These are phyloP conservation scores for Lophotis ruficrista DNA, from an alignment of 2,113 vertebrate genomes.

Conservation along the genomic window DNA sequence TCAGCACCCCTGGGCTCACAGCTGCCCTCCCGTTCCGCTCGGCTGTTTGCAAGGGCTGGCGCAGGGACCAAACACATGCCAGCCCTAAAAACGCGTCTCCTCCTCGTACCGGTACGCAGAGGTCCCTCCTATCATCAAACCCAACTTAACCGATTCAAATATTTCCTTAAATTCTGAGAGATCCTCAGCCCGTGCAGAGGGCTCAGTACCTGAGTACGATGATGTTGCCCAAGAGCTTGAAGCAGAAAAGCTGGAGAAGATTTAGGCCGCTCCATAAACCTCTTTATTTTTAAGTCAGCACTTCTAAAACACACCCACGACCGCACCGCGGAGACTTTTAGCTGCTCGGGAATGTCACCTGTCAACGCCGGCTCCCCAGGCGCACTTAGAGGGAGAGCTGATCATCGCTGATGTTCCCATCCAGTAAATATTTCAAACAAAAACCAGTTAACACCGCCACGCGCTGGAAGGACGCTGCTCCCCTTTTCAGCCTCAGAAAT, in stretches of 20 bases:
- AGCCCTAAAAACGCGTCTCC: neutral
- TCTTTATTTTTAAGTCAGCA: neutral
- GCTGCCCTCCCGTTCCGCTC: neutral
- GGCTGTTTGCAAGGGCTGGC: neutral
- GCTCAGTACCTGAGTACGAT: rapidly evolving
- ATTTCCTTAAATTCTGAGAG: neutral
- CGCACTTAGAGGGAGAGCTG: neutral
- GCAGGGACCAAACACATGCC: neutral
- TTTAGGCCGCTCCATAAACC: neutral
- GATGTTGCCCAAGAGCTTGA: neutral
- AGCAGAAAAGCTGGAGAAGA: neutral
- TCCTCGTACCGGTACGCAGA: neutral
- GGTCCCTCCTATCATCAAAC: neutral
- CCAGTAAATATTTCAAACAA: conserved; percentile 57
- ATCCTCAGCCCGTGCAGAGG: neutral
- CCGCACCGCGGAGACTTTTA: neutral
- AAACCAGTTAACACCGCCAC: conserved; percentile 39
- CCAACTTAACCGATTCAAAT: neutral
- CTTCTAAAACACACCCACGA: neutral
- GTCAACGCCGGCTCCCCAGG: neutral
- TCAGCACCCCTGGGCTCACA: neutral
- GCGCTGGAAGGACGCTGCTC: neutral
- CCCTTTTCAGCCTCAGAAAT: neutral
- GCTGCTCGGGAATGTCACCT: conserved; percentile 22
- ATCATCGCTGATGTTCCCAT: conserved; percentile 5